Conservation (phyloP, 2,888 invertebrate genomes). For the Clunio marinus region DNA sequence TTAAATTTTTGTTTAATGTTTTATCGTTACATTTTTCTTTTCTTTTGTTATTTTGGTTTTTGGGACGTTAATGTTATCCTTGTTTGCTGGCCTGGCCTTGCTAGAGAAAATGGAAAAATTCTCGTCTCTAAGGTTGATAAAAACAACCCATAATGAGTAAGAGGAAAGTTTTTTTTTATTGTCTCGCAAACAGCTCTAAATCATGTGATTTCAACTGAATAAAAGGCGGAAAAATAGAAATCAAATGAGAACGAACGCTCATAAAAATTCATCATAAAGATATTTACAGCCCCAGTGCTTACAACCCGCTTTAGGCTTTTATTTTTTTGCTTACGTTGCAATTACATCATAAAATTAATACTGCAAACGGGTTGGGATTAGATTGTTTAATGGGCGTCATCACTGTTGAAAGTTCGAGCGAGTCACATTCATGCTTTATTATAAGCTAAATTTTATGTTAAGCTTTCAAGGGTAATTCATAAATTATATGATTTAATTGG, state of each 20-base stretch:
- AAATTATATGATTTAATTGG: too few species aligned
- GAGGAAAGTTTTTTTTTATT: background rate
- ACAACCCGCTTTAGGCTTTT: background rate
- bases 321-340: background rate
- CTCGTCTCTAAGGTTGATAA: background rate
- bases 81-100: too few species aligned
- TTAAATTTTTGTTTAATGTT: conserved; percentile 11
- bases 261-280: background rate
- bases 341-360: conserved; percentile 10
- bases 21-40: background rate
- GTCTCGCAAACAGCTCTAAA: background rate
- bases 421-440: too few species aligned
- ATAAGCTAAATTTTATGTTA: too few species aligned
- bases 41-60: background rate
- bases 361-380: background rate
- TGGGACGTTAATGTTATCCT: background rate
- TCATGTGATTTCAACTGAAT: conserved; percentile 2
- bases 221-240: background rate
- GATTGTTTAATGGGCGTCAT: background rate
- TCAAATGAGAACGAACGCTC: background rate
- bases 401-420: too few species aligned
- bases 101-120: too few species aligned
- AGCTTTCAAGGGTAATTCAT: too few species aligned
- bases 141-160: background rate
- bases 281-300: background rate